Conservation (phyloP, 1,140 invertebrate genomes). For the Lepidurus arcticus region DNA sequence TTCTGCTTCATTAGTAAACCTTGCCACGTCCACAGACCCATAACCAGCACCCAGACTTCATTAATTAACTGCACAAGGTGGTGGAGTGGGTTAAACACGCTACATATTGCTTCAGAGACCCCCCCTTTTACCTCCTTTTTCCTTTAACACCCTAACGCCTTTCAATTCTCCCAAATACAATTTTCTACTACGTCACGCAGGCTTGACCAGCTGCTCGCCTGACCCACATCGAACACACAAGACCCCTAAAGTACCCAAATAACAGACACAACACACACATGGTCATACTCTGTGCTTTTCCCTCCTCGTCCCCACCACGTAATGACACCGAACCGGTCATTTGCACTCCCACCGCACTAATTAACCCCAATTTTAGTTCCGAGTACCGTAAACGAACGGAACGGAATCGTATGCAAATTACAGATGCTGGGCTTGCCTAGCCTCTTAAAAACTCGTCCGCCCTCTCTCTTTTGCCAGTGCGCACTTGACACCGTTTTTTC, state of each 20-base stretch:
- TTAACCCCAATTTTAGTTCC: not conserved
- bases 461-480: not conserved
- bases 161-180: not conserved
- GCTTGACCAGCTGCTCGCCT: constrained; percentile 20
- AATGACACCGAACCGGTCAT: constrained; percentile 2
- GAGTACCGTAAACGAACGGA: not conserved
- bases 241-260: not conserved
- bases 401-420: not conserved
- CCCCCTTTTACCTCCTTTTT: not conserved
- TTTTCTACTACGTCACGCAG: constrained; percentile 17
- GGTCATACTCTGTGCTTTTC: not conserved
- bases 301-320: not conserved
- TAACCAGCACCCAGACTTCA: constrained; percentile 16
- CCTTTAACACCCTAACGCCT: not conserved
- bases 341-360: constrained; percentile 1
- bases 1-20: constrained; percentile 2
- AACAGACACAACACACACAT: not conserved
- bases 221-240: not conserved
- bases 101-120: not conserved
- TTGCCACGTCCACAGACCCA: not conserved
- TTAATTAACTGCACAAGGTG: constrained; percentile 10
- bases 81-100: not conserved
- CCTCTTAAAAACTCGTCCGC: not conserved
- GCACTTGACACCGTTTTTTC: constrained; percentile 14
- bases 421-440: not conserved